Evolutionary conservation across 2,113 vertebrate species (phyloP), one percentile per base, ranked within the genome.

Genomic region (Manacus vitellinus): DNA sequence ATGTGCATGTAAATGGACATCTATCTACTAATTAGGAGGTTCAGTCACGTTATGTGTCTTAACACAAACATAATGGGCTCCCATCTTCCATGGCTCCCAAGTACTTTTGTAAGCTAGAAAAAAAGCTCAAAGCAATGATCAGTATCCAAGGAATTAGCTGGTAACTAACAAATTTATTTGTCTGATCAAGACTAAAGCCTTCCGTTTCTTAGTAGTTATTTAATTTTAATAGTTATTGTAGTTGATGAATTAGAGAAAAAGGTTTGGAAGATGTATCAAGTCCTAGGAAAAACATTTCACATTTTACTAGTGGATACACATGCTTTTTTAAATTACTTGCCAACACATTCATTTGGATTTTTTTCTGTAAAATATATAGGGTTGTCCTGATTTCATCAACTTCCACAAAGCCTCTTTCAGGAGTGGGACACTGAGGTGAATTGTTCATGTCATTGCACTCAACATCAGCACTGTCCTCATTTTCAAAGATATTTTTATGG

Each of bases 401-500:
- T 80, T 68, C 74, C 43, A 83, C 44, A 72, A 75, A 43, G 31
- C 35, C 54, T 94, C 12, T 76, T 27, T 35, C 7, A 55, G 92
- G 39, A 76, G 14, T 18, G 20, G 72, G 62, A 67, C 21, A 83
- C 21, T 59, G 39, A 94, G 63, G 54, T 46, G 17, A 92, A 63
- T 39, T 77, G n/a, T 62, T 68, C 62, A 8, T 27, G 63, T 79
- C 41, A 15, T 9, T 61, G 74, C 52, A 20, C 35, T 49, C 75
- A 59, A 51, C 35, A 70, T 62, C 71, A 49, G 22, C 49, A 72
- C 52, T 95, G 87, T 31, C 37, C 28, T 90, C 33, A n/a, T 73
- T 93, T 77, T 77, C 56, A 94, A 92, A 82, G 18, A 23, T 15
- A 43, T 61, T 79, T 93, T 83, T 76, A 18, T 33, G 43, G 20